Evolutionary conservation across 2,797 vertebrate genomes (phyloP), one percentile per base, ranked within the genome.

Genomic region (Coreius guichenoti): DNA sequence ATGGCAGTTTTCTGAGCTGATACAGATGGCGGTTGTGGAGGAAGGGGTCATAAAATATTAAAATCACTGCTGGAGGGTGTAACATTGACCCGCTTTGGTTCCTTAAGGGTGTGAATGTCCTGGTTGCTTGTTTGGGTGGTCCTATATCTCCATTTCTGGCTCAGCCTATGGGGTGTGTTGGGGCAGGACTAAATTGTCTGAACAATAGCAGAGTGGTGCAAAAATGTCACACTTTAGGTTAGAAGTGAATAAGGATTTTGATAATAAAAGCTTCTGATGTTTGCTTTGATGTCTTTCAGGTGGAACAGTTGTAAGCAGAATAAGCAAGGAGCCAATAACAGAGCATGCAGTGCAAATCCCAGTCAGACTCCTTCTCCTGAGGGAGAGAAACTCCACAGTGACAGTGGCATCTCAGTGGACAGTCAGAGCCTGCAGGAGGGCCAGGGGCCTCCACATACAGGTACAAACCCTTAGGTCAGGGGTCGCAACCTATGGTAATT

Each of bases 221-320:
- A 23, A 29, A 58, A 23, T 26, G 8, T 51, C 45, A 69, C 31
- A 80, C 29, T 80, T 69, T 17, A 49, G 3, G 43, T 36, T 47
- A 67, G n/a, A 68, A 54, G 21, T 65, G 9, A 51, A 47, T 67
- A 3, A 9, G 5, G 49, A 56, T 49, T 51, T 83, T 83, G 17
- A 36, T 43, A 43, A 43, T 56, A 14, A 70, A 56, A 56, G 17
- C 58, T 75, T 75, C 16, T 49, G 29, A 77, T 58, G 47, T 67
- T 70, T 69, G 6, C 33, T 21, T 69, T 70, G 31, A 69, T 75
- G 39, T 47, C 49, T 80, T 77, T 23, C 87, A 99, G 98, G 92
- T 99, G 98, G 97, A 99, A 98, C 93, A 98, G 95, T 95, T 99
- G 97, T 89, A 99, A 99, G 84, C 96, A 98, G 92, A 98, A 98